Evolutionary conservation across 2,797 vertebrate species (phyloP).

Genomic region (Tympanoctomys barrerae): DNA sequence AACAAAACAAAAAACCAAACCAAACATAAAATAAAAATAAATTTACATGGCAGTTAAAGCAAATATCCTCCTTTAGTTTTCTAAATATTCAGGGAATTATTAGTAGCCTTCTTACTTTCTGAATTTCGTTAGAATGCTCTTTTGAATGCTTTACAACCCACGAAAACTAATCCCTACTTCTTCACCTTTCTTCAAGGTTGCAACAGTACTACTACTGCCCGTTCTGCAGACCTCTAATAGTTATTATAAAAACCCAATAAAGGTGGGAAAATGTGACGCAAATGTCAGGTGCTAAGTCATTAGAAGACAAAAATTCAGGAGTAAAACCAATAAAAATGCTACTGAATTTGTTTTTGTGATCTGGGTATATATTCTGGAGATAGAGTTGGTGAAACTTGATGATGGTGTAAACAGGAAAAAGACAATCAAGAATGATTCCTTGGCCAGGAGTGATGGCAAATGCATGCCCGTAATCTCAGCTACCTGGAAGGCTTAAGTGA

Average conservation of each 20-base stretch:
- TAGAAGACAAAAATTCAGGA: constrained; percentile 47
- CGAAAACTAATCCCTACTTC: not conserved
- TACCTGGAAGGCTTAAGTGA: not conserved
- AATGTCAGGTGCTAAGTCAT: constrained; percentile 21
- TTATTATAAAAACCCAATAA: not conserved
- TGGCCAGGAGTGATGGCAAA: not conserved
- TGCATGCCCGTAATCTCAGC: not conserved
- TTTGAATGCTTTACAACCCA: not conserved
- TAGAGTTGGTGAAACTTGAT: not conserved
- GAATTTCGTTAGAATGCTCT: not conserved
- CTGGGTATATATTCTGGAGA: not conserved
- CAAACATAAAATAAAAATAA: not conserved
- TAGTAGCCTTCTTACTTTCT: not conserved
- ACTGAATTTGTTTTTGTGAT: not conserved
- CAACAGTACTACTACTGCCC: not conserved
- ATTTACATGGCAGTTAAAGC: not conserved
- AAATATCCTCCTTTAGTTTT: constrained; percentile 16
- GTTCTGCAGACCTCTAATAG: not conserved
- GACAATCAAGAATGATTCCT: not conserved
- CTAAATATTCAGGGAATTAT: constrained; percentile 26
- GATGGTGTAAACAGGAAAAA: constrained; percentile 1
- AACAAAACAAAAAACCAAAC: not conserved
- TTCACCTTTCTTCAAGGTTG: not conserved
- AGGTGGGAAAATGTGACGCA: not conserved
- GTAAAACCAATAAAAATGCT: constrained; percentile 25